These are phyloP conservation scores for Meta bourneti DNA, from an alignment of 2,888 invertebrate genomes.

Conservation along the genomic window DNA sequence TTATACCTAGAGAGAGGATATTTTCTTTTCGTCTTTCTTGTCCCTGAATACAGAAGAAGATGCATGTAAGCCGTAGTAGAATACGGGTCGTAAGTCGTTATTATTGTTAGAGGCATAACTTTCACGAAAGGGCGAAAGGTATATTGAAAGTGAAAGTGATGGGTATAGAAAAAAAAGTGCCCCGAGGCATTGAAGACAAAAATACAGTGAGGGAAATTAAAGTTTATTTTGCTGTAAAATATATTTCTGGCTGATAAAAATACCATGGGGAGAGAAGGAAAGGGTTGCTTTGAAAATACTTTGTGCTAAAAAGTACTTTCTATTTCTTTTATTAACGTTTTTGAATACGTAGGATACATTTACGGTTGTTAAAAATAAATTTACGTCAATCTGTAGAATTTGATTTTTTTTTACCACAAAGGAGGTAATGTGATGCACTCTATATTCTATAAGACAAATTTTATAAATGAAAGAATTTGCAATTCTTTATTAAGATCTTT, in stretches of 20 bases:
- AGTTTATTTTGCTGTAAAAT: constrained; percentile 41
- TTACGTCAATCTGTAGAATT: no score
- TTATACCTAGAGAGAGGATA: constrained; percentile 9
- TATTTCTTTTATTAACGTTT: no score
- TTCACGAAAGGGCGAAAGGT: not conserved
- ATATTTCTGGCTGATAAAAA: not conserved
- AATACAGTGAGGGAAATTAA: constrained; percentile 32
- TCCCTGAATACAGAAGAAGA: constrained; percentile 12
- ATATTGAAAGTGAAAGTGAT: constrained; percentile 49
- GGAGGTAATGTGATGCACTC: no score
- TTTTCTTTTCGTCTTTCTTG: constrained; percentile 8
- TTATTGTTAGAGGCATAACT: constrained; percentile 46
- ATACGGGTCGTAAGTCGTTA: constrained; percentile 31
- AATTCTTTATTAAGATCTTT: no score
- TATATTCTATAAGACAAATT: no score
- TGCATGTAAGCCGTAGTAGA: constrained; percentile 12
- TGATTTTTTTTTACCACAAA: no score
- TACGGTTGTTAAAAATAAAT: no score
- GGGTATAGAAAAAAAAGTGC: constrained; percentile 14
- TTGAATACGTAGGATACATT: no score
- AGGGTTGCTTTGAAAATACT: not conserved
- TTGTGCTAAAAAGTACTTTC: no score
- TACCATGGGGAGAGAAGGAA: not conserved
- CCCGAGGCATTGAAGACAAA: constrained; percentile 1
- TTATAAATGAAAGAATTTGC: no score